Evolutionary conservation across 1,140 invertebrate species (phyloP), one percentile per base, ranked within the genome.

Genomic region (Cyclargus thomasi): DNA sequence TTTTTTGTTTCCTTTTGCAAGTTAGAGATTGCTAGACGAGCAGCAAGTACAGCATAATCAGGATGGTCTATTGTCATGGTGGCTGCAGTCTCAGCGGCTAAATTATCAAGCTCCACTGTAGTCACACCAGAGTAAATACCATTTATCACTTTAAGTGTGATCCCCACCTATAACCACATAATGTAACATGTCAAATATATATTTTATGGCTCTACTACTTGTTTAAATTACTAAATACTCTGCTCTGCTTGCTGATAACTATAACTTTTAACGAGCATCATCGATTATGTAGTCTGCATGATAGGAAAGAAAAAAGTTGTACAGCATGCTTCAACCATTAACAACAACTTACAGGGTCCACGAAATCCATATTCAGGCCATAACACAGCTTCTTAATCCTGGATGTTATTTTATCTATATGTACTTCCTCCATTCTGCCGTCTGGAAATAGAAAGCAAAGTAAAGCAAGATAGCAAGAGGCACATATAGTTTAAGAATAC

Each of bases 381-480:
- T 99, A 99, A 81, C 98, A 99, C 63, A 99, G 92, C 82, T 99
- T 99, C 79, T 96, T 94, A 39, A 99, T 97, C 76, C 98, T 92
- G 0, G 96, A 97, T 1, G 98, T 99, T 67, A 99, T 99, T 93
- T 99, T 99, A 88, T 99, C 98, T 89, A 99, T 97, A 89, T 98
- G 96, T 3, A 99, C 96, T 77, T 95, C 94, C 89, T 99, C 98
- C 79, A 95, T 94, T n/a, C 96, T 92, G 0, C 97, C 97, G 93
- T 96, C 97, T 96, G 74, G 59, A 90, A 89, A 71, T 39, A 18
- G 47, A 29, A 64, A 66, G 17, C 11, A 14, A 8, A 14, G 11
- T 0, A 47, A 14, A 14, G 8, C 29, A 14, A 14, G 4, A 47
- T 47, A 14, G 8, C 29, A 29, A 29, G 8, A 5, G 8, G 29